Conservation (phyloP, 2,113 vertebrate genomes). For the Dicrurus megarhynchus region DNA sequence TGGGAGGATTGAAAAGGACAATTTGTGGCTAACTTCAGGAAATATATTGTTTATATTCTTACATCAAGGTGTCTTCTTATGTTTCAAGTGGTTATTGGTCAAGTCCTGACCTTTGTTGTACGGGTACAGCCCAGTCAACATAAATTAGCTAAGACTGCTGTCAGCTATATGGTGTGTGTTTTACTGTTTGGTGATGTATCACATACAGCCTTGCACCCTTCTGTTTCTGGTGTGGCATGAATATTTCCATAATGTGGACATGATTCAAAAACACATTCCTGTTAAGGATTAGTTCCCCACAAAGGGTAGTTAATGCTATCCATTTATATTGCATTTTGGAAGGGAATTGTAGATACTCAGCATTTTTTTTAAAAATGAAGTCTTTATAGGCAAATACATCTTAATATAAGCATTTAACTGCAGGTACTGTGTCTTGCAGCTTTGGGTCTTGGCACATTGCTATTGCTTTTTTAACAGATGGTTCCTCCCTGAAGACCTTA, state of each 20-base stretch:
- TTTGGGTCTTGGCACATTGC: neutral
- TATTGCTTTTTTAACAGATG: neutral
- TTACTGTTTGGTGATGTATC: neutral
- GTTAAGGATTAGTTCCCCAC: neutral
- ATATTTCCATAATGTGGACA: neutral
- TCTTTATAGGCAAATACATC: neutral
- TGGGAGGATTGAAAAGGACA: neutral
- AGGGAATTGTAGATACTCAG: neutral
- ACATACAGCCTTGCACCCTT: neutral
- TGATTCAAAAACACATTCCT: neutral
- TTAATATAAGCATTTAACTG: neutral
- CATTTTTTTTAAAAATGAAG: neutral
- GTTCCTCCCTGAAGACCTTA: neutral
- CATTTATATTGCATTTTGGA: neutral
- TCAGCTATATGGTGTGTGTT: fast-evolving
- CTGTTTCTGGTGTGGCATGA: neutral
- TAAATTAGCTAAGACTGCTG: neutral
- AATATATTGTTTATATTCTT: neutral
- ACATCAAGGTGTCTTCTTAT: neutral
- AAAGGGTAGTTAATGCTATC: neutral
- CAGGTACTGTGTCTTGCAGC: neutral
- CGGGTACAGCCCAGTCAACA: neutral
- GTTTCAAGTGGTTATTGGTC: neutral
- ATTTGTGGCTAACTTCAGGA: neutral
- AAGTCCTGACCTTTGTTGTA: neutral